These are phyloP conservation scores for Agapornis roseicollis DNA, from an alignment of 2,113 vertebrate species.

Conservation along the genomic window DNA sequence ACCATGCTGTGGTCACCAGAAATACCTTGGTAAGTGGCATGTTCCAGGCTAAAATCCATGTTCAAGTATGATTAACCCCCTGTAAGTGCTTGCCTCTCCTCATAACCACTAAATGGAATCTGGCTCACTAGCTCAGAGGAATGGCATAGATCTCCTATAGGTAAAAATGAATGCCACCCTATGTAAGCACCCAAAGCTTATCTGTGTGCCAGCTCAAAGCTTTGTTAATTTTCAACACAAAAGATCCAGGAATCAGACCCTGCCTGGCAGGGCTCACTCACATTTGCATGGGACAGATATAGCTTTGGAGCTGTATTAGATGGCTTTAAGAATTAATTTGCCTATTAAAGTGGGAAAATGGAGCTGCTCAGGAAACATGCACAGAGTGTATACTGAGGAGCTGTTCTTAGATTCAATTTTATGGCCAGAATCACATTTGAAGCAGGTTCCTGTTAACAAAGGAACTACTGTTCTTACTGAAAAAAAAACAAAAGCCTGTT, in stretches of 20 bases:
- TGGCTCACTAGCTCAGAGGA: not conserved
- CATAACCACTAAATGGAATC: not conserved
- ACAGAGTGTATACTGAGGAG: not conserved
- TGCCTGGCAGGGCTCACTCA: not conserved
- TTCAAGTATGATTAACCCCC: not conserved
- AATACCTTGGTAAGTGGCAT: not conserved
- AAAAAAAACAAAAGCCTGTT: not conserved
- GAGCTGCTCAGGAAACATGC: not conserved
- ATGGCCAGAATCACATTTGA: not conserved
- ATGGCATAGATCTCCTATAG: not conserved
- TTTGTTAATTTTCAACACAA: not conserved
- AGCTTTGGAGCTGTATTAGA: not conserved
- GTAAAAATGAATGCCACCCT: not conserved
- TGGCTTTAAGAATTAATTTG: not conserved
- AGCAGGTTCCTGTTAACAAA: not conserved
- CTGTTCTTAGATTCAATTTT: not conserved
- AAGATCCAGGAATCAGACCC: not conserved
- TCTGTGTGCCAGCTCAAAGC: not conserved
- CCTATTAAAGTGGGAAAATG: not conserved
- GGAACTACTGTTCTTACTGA: not conserved
- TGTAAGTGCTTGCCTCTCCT: not conserved
- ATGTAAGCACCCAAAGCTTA: not conserved
- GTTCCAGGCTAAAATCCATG: not conserved
- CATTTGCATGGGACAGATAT: not conserved
- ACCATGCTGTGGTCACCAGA: not conserved